phyloP scores from a whole-genome alignment of 2,113 vertebrate species.

The Acrocephalus arundinaceus region DNA sequence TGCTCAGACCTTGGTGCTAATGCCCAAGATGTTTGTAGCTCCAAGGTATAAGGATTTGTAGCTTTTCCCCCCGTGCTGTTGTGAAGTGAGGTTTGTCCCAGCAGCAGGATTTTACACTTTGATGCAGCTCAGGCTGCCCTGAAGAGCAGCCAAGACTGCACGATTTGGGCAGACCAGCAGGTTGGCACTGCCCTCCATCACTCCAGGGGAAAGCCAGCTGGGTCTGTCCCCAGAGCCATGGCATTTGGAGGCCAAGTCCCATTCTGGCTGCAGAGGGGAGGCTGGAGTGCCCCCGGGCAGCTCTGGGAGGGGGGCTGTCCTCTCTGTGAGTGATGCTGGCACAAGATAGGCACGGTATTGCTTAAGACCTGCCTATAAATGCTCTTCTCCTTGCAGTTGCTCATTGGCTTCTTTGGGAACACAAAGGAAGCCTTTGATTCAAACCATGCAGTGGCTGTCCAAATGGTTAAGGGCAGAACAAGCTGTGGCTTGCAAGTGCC shows the following conservation, averaged over 20 bases:
- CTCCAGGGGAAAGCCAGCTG: neutral
- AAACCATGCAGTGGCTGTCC: neutral
- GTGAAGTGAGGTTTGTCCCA: neutral
- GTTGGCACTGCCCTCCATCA: neutral
- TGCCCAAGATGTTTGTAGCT: neutral
- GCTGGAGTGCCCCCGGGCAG: neutral
- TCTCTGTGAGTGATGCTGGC: neutral
- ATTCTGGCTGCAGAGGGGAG: neutral
- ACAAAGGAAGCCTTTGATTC: conserved; percentile 60
- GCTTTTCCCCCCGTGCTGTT: neutral
- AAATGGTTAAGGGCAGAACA: conserved; percentile 34
- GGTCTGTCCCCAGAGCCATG: neutral
- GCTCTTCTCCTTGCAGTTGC: neutral
- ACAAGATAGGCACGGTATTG: neutral
- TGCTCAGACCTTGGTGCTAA: neutral
- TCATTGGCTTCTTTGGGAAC: neutral
- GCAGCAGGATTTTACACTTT: neutral
- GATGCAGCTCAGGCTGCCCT: neutral
- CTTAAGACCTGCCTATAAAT: neutral
- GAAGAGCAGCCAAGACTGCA: neutral
- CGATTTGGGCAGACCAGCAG: accelerated
- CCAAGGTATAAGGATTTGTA: neutral
- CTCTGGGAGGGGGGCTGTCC: neutral
- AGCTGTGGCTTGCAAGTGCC: neutral
- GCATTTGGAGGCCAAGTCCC: neutral